Evolutionary conservation across 2,113 vertebrate genomes (phyloP).

Genomic region (Ahaetulla prasina): DNA sequence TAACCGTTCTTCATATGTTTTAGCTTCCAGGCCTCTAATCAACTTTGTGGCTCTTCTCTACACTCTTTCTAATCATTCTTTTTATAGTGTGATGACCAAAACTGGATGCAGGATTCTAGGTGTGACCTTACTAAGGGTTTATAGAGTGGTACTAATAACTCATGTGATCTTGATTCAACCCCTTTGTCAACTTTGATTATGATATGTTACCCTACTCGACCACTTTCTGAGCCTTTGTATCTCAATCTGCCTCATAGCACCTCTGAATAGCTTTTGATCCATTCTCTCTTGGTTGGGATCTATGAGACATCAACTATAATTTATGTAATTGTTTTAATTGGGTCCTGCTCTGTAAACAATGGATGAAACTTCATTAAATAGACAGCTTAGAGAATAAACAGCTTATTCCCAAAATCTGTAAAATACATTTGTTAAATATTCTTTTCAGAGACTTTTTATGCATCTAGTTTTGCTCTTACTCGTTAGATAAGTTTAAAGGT

Average conservation of each 20-base stretch:
- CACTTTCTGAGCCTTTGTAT: neutral
- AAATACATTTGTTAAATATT: neutral
- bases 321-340: constrained; percentile 22
- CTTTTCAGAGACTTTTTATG: neutral
- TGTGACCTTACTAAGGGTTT: too few species aligned
- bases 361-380: neutral
- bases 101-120: too few species aligned
- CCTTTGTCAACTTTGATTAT: neutral
- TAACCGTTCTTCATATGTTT: too few species aligned
- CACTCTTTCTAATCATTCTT: too few species aligned
- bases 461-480: constrained; percentile 15
- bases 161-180: too few species aligned
- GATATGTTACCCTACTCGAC: neutral
- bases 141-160: too few species aligned
- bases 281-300: fast-evolving
- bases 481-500: neutral
- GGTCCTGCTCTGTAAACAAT: neutral
- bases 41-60: too few species aligned
- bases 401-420: neutral
- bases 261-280: neutral
- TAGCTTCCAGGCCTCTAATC: too few species aligned
- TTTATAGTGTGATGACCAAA: too few species aligned
- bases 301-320: constrained; percentile 10
- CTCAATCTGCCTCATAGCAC: neutral
- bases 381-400: constrained; percentile 9